Evolutionary conservation across 2,888 invertebrate genomes (phyloP).

Genomic region (Hybos culiciformis): DNA sequence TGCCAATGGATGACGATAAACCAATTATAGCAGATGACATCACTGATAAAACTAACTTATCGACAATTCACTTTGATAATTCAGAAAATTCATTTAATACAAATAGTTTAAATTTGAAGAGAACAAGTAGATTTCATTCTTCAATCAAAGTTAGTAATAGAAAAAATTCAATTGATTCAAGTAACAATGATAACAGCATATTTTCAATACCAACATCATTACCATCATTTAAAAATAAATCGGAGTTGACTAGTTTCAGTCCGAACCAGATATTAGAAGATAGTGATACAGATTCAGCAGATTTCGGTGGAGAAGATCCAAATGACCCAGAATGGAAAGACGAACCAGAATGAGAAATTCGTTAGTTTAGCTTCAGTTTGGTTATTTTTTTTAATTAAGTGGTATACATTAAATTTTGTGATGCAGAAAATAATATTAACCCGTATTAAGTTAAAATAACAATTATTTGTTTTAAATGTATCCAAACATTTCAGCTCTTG

Average conservation of each 20-base stretch:
- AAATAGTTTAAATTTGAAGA: constrained; percentile 11
- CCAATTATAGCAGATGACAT: constrained; percentile 4
- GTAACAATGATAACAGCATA: not conserved
- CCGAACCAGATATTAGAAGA: constrained; percentile 16
- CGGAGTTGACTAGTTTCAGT: constrained; percentile 19
- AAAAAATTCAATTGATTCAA: not conserved
- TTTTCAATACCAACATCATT: too few species aligned
- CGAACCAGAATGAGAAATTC: constrained; percentile 11
- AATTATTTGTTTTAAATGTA: too few species aligned
- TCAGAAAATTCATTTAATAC: not conserved
- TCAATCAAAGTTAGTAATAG: not conserved
- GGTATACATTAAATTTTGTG: too few species aligned
- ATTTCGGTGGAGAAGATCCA: constrained; percentile 63
- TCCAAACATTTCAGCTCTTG: too few species aligned
- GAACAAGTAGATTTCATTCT: constrained; percentile 7
- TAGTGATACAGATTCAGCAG: constrained; percentile 23
- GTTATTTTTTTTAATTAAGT: not conserved
- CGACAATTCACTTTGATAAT: constrained; percentile 5
- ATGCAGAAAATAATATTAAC: too few species aligned
- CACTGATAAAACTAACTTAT: constrained; percentile 14
- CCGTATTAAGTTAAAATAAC: too few species aligned
- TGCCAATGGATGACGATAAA: constrained; percentile 45
- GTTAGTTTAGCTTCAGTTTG: not conserved
- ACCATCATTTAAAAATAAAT: constrained; percentile 17
- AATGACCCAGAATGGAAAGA: constrained; percentile 74